Evolutionary conservation across 2,888 invertebrate genomes (phyloP).

Genomic region (Drosophila meridiana): DNA sequence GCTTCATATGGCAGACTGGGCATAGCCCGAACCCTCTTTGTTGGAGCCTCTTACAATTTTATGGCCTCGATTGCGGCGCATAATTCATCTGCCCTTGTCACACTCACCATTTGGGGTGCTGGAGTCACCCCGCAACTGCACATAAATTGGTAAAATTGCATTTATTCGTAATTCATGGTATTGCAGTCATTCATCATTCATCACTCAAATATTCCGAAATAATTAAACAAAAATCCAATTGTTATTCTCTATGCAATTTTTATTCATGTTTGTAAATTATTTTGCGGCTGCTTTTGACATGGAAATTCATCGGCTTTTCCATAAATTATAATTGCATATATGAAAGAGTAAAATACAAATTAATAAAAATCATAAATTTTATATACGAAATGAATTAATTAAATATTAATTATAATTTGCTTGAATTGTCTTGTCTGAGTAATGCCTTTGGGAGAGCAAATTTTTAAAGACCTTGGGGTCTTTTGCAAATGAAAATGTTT

Average conservation of each 20-base stretch:
- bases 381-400: constrained; percentile 54
- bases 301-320: constrained; percentile 17
- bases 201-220: constrained; percentile 44
- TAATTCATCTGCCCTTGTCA: constrained; percentile 72
- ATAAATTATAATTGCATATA: constrained; percentile 29
- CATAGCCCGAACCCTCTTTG: constrained; percentile 18
- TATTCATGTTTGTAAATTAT: not conserved
- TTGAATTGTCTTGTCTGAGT: constrained; percentile 28
- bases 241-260: constrained; percentile 25
- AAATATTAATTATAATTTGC: constrained; percentile 59
- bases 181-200: constrained; percentile 10
- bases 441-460: not conserved
- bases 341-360: constrained; percentile 1
- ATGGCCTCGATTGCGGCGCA: constrained; percentile 66
- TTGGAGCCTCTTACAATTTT: constrained; percentile 45
- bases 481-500: not conserved
- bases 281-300: constrained; percentile 26
- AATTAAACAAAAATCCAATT: constrained; percentile 27
- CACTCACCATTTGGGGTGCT: constrained; percentile 39
- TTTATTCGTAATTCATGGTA: constrained; percentile 5
- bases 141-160: constrained; percentile 50
- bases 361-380: not conserved
- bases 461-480: not conserved
- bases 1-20: constrained; percentile 59
- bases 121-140: not conserved